Evolutionary conservation across 2,888 invertebrate genomes (phyloP).

Genomic region (Phengaris alcon): DNA sequence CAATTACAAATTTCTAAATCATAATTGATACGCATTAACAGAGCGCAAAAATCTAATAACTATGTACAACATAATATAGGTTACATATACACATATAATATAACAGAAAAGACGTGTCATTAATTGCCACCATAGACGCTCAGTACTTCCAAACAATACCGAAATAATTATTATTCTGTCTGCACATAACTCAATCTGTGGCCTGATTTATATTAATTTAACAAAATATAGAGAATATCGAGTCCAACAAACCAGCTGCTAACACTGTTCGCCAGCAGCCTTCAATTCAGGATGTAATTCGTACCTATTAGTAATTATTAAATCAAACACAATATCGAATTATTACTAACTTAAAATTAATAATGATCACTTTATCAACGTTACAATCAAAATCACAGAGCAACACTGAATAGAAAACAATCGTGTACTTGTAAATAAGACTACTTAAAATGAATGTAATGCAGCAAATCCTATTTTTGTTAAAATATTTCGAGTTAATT

Average conservation of each 20-base stretch:
- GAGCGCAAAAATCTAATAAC: too few relatives aligned
- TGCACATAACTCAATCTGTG: neutral
- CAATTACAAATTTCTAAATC: too few relatives aligned
- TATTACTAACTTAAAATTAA: neutral
- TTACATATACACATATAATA: too few relatives aligned
- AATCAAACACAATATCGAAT: neutral
- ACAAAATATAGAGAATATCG: constrained; percentile 1
- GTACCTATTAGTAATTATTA: neutral
- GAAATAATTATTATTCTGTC: neutral
- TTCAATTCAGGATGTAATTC: constrained; percentile 26
- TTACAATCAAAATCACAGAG: neutral
- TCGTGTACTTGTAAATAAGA: neutral
- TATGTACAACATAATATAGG: too few relatives aligned
- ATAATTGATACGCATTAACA: too few relatives aligned
- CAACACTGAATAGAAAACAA: neutral
- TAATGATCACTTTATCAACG: neutral
- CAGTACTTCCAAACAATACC: too few relatives aligned
- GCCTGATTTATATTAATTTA: neutral
- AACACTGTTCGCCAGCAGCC: constrained; percentile 3
- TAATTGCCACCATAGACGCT: too few relatives aligned
- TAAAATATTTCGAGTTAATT: neutral
- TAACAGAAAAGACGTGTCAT: too few relatives aligned
- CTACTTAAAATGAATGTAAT: neutral
- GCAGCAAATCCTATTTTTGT: neutral
- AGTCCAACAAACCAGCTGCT: neutral